phyloP scores from a whole-genome alignment of 2,797 vertebrate species.

The Labroides dimidiatus region DNA sequence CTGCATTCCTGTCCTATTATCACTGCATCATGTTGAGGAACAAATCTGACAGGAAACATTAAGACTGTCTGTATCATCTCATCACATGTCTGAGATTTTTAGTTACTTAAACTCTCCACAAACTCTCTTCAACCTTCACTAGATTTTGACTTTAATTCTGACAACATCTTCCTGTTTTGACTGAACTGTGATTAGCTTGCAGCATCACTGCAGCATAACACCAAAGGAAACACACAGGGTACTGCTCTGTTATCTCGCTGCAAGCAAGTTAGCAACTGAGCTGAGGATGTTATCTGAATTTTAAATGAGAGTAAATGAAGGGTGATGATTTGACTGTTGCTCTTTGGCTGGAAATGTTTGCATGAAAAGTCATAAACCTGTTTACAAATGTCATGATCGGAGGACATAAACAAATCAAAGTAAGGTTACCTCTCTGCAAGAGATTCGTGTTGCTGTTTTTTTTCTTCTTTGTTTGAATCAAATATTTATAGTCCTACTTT shows the following conservation, averaged over 20 bases:
- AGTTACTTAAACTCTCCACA: not conserved
- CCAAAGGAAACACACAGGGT: constrained; percentile 5
- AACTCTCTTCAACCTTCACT: not conserved
- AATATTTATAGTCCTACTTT: not conserved
- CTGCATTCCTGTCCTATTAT: constrained; percentile 13
- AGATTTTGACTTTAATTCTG: not conserved
- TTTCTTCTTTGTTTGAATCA: too few relatives aligned
- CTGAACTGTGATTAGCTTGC: constrained; percentile 7
- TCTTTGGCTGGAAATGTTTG: constrained; percentile 14
- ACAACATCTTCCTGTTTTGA: constrained; percentile 9
- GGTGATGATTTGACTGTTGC: constrained; percentile 5
- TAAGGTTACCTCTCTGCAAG: too few relatives aligned
- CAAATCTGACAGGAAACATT: not conserved
- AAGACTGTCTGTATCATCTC: not conserved
- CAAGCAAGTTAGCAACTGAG: constrained; percentile 8
- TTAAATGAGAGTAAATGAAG: constrained; percentile 17
- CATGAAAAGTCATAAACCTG: not conserved
- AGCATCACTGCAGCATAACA: not conserved
- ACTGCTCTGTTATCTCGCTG: constrained; percentile 4
- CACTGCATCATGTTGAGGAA: not conserved
- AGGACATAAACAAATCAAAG: too few relatives aligned
- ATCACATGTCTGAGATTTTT: not conserved
- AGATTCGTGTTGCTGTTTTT: not conserved
- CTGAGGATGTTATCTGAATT: constrained; percentile 12
- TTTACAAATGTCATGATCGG: not conserved